phyloP scores from a whole-genome alignment of 2,113 vertebrate genomes.

The Thymallus thymallus region DNA sequence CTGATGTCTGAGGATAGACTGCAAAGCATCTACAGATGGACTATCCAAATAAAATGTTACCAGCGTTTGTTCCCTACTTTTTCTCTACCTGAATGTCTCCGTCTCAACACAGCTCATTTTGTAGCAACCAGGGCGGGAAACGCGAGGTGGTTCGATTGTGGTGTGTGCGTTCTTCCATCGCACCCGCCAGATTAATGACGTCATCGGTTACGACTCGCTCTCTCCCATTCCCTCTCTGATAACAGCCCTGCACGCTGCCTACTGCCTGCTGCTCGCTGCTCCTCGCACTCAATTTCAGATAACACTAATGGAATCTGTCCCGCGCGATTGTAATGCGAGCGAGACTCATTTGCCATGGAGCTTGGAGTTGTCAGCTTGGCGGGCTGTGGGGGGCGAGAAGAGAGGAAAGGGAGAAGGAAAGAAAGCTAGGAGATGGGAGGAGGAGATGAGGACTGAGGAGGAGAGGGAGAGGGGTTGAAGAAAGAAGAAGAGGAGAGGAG shows the following conservation, averaged over 20 bases:
- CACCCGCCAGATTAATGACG: conserved; percentile 96
- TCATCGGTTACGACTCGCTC: conserved; percentile 67
- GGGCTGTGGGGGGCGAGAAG: conserved; percentile 58
- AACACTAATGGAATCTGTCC: conserved; percentile 99
- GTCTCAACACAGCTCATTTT: background rate
- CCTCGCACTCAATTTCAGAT: conserved; percentile 95
- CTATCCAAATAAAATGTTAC: background rate
- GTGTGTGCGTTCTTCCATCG: conserved; percentile 60
- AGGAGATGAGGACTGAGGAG: background rate
- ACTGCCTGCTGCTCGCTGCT: conserved; percentile 55
- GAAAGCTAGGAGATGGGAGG: background rate
- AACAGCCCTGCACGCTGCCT: conserved; percentile 78
- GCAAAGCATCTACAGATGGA: background rate
- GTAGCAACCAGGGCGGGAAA: background rate
- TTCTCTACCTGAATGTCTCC: background rate
- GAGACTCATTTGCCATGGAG: conserved; percentile 99
- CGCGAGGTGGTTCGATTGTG: no score
- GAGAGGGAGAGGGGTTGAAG: background rate
- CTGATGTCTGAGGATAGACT: no score
- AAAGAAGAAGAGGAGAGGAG: background rate
- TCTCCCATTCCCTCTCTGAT: conserved; percentile 84
- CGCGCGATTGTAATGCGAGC: conserved; percentile 97
- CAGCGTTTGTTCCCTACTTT: background rate
- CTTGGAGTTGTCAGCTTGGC: conserved; percentile 96
- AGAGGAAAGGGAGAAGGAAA: background rate